Evolutionary conservation across 2,888 invertebrate species (phyloP).

Genomic region (Imbricaverruca yamaguchii): DNA sequence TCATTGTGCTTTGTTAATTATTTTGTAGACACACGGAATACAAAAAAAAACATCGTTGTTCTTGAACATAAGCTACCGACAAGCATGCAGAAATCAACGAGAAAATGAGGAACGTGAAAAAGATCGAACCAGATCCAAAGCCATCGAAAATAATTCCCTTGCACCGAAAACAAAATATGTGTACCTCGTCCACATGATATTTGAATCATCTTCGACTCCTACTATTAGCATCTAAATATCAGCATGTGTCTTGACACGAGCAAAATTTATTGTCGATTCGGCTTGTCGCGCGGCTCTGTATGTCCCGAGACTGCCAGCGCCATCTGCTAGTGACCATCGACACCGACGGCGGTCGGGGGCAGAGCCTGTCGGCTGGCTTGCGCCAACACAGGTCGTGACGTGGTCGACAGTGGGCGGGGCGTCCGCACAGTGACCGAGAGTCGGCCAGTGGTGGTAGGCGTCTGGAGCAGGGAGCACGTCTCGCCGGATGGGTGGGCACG

Average conservation of each 20-base stretch:
- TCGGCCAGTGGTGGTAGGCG: neutral
- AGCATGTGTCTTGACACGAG: too few species aligned
- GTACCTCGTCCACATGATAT: too few species aligned
- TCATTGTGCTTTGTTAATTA: constrained; percentile 19
- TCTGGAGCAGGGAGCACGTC: neutral
- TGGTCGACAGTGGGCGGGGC: neutral
- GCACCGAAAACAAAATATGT: too few species aligned
- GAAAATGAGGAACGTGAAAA: too few species aligned
- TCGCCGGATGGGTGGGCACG: neutral
- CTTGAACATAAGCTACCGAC: too few species aligned
- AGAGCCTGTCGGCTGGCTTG: neutral
- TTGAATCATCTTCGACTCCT: too few species aligned
- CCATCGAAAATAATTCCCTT: too few species aligned
- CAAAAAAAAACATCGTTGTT: neutral
- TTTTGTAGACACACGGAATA: constrained; percentile 21
- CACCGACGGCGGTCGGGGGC: neutral
- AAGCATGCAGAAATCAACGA: too few species aligned
- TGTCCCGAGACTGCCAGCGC: neutral
- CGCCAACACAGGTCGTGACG: neutral
- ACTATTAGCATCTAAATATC: too few species aligned
- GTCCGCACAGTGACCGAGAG: neutral
- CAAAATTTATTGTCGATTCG: too few species aligned
- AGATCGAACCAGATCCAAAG: too few species aligned
- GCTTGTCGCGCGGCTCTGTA: too few species aligned
- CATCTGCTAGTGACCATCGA: neutral